Evolutionary conservation across 1,140 invertebrate genomes (phyloP), one percentile per base, ranked within the genome.

Genomic region (Drosophila baimaii): DNA sequence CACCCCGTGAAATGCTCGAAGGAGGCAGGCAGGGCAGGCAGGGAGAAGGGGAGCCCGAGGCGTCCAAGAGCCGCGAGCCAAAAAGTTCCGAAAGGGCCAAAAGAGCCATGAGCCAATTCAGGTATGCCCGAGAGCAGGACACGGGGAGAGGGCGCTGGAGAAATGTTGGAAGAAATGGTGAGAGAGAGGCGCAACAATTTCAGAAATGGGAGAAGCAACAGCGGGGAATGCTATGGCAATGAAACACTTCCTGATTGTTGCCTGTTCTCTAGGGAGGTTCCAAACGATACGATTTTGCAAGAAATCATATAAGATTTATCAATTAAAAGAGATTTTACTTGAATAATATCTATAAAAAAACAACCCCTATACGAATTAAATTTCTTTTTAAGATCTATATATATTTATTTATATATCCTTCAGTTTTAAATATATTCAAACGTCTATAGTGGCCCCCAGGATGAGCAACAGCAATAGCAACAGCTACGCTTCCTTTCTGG

Each of bases 161-260:
- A 23, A 17, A 17, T 31, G n/a, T 19, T 51, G 44, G 19, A 62
- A 63, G 79, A 62, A 52, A 52, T 31, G 55, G 39, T 64, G 65
- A 72, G 82, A 75, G 83, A 83, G 83, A 78, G 83, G 81, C 80
- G 83, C 83, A 86, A 86, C 83, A 86, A 86, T 86, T 86, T 77
- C 63, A n/a, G 54, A 76, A 56, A 74, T 64, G 72, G 68, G 58
- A 77, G 57, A 77, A 72, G 33, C 46, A 55, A 66, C 69, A 76
- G 72, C 55, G 46, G 35, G 64, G 17, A 49, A 82, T 81, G 39
- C 9, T 49, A 15, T 44, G 83, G 64, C 35, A 88, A 63, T 74
- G 80, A 44, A 83, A 88, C 79, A 80, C 80, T 83, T 89, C 84
- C 84, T 88, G 80, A 74, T 72, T 74, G 71, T 63, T 66, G 65